Evolutionary conservation across 1,140 invertebrate species (phyloP).

Genomic region (Oryctes rhinoceros): DNA sequence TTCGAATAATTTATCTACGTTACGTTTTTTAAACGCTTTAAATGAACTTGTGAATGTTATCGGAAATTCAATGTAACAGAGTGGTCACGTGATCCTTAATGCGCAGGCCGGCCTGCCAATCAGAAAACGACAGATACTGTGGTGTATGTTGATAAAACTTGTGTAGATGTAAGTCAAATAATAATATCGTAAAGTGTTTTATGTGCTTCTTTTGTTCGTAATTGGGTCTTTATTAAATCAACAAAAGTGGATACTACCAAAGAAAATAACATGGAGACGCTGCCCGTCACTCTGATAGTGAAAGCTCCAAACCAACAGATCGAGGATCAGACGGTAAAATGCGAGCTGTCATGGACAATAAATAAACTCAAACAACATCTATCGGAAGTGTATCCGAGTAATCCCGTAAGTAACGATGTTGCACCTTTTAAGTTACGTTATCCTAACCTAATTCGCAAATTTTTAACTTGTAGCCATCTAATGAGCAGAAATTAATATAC

Average conservation of each 20-base stretch:
- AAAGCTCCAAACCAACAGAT: conserved; percentile 90
- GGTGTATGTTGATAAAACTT: conserved; percentile 45
- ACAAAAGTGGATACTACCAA: conserved; percentile 46
- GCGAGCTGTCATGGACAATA: conserved; percentile 86
- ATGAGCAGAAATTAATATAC: conserved; percentile 89
- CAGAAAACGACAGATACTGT: conserved; percentile 46
- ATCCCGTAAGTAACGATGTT: conserved; percentile 75
- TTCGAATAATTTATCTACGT: background rate
- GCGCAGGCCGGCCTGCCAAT: conserved; percentile 43
- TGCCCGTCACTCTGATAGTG: conserved; percentile 77
- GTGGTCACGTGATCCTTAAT: conserved; percentile 32
- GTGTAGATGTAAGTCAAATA: conserved; percentile 16
- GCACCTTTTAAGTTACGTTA: background rate
- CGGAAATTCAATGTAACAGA: background rate
- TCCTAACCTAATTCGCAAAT: conserved; percentile 43
- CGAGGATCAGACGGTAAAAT: conserved; percentile 84
- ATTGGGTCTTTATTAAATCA: conserved; percentile 39
- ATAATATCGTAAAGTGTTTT: conserved; percentile 40
- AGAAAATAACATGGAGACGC: conserved; percentile 59
- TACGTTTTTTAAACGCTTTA: background rate
- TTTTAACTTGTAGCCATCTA: conserved; percentile 70
- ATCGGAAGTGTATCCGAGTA: conserved; percentile 84
- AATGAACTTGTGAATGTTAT: background rate
- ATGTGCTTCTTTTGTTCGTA: conserved; percentile 16
- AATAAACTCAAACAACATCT: conserved; percentile 83